These are phyloP conservation scores for Hirudo medicinalis DNA, from an alignment of 1,140 invertebrate species.

Conservation along the genomic window DNA sequence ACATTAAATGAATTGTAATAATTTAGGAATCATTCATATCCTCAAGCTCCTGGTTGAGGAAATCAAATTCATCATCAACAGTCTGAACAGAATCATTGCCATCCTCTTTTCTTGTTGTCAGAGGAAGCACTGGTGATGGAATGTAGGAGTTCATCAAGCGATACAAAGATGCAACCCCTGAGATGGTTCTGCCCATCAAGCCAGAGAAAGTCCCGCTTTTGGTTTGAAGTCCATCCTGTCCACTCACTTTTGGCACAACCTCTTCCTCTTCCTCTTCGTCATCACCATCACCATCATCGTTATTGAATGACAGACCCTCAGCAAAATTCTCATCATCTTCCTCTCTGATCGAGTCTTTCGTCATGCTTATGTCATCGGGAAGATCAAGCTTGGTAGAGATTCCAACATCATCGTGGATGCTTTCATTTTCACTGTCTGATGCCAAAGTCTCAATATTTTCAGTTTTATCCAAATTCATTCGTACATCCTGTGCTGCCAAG, in stretches of 20 bases:
- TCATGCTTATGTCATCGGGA: neutral
- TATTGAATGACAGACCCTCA: neutral
- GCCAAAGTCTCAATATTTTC: neutral
- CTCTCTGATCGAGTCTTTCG: neutral
- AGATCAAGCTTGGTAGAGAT: neutral
- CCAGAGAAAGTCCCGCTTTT: no score
- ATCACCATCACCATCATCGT: conserved; percentile 8
- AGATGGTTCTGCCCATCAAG: neutral
- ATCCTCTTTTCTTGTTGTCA: no score
- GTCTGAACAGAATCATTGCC: no score
- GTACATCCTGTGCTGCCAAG: neutral
- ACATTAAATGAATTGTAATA: no score
- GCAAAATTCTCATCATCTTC: neutral
- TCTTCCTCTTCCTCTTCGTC: neutral
- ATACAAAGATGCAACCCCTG: conserved; percentile 2
- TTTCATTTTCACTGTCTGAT: neutral
- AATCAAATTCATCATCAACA: no score
- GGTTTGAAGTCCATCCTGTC: neutral
- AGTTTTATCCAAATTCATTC: neutral
- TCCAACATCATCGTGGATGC: no score
- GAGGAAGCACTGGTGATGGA: neutral
- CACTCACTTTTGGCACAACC: neutral
- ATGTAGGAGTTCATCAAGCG: neutral
- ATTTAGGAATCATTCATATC: no score
- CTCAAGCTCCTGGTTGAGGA: no score